Evolutionary conservation across 2,888 invertebrate genomes (phyloP), one percentile per base, ranked within the genome.

Genomic region (Elaeidobius kamerunicus): DNA sequence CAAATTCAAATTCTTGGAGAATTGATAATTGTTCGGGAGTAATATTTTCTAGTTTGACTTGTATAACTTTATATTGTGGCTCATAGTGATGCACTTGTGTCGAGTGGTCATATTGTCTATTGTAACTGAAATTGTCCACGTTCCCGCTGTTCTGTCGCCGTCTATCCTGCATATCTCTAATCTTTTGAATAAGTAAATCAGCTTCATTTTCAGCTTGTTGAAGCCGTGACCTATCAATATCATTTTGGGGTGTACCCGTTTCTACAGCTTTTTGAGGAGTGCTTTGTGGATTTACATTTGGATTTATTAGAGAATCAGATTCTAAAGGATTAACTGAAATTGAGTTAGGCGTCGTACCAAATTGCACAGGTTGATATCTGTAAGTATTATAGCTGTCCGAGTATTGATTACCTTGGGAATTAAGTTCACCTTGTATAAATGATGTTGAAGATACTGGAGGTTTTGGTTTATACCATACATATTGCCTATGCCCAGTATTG

Each of bases 141-240:
- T 12, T n/a, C n/a, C n/a, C 2, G 9, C 12, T 11, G 30, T 4
- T 12, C 20, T 32, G 36, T 16, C 28, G 32, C 6, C 7, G 30
- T 18, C 18, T 40, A 4, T 36, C 36, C 19, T 16, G 19, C 9
- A 39, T 18, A 9, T 38, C 46, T 41, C 39, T 51, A 15, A 61
- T 42, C 19, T 40, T 36, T 46, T 55, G 30, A 32, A 60, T 57
- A 15, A 63, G 46, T 19, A 42, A 36, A 51, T 63, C 60, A 17
- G 63, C 60, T 45, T 61, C 59, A 17, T 41, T 45, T 56, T 64
- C 58, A 17, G 64, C 62, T 30, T 59, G n/a, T 15, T 18, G 15
- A 57, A 38, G n/a, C 12, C 14, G 39, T 51, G 47, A 16, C 18
- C 41, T 44, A 18, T 45, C 6, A 36, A 6, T 14, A 4, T 36